Base-by-base conservation (phyloP, 1,140 invertebrate genomes). In the Nephotettix cincticeps region DNA sequence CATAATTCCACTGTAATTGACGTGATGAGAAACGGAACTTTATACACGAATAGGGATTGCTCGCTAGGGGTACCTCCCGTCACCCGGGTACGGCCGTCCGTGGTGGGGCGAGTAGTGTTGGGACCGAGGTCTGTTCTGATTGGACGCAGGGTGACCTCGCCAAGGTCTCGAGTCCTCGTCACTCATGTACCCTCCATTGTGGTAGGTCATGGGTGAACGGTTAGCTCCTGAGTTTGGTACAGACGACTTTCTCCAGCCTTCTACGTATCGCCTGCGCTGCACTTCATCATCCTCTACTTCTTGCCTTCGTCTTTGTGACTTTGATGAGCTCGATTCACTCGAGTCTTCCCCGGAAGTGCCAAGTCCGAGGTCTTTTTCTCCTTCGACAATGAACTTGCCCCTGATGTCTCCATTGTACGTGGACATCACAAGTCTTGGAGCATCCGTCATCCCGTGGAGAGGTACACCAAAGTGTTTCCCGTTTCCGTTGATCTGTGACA, bases 301-400 rank as follows among this genome's bases (percentile, higher is more conserved):
- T 54, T 80, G 80, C 69, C 79, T 77, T 23, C 76, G 73, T 0
- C 78, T 82, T 75, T 86, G 88, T 1, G 88, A 90, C 74, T 90
- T 89, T 71, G 87, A 91, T 0, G 88, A 89, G 73, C 87, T 91
- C 72, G 85, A 88, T 77, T 91, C 90, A 64, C 86, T 92, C 1
- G 86, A 92, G 78, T 90, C 92, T 80, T 89, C 92, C 69, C 87
- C 92, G 0, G 92, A 95, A 1, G 93, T 96, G 0, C 94, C 94
- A 0, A 96, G 81, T 0, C 93, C 94, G 1, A 91, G 83, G 79
- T 96, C 94, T 79, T 94, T 92, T 32, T 96, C 93, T 30, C 85
- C 80, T 78, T 86, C 75, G 14, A 74, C 32, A 17, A 75, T 69
- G 65, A 76, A 76, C 40, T 76, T 76, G 0, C 74, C 74, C 0